Percentiles rank a stretch among this genome's conserved stretches.
These are phyloP conservation scores for Zingel zingel DNA, from an alignment of 2,113 vertebrate genomes.

Conservation along the genomic window DNA sequence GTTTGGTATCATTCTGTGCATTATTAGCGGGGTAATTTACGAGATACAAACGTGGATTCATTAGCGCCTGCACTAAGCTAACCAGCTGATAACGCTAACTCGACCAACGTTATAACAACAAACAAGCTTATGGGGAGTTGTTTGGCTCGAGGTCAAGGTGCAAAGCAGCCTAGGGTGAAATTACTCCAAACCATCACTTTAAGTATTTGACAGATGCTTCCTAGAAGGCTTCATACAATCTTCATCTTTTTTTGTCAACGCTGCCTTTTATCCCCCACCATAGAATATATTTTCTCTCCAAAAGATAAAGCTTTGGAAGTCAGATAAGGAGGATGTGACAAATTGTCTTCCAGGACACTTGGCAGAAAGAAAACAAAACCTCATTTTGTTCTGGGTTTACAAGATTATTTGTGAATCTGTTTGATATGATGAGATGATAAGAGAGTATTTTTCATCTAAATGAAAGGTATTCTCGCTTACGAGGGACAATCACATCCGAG, in stretches of 20 bases:
- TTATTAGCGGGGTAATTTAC: too few relatives aligned
- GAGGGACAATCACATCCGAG: neutral
- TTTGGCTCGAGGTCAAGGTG: too few relatives aligned
- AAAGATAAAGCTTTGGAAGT: slow-evolving; percentile 42
- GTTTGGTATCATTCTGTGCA: too few relatives aligned
- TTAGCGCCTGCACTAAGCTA: too few relatives aligned
- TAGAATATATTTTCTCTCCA: slow-evolving; percentile 31
- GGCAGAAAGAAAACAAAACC: slow-evolving; percentile 45
- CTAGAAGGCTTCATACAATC: slow-evolving; percentile 32
- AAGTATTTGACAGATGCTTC: slow-evolving; percentile 29
- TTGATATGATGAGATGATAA: slow-evolving; percentile 30
- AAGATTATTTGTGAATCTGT: slow-evolving; percentile 39
- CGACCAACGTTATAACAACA: too few relatives aligned
- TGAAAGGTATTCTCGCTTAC: neutral
- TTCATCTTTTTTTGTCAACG: neutral
- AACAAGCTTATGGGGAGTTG: too few relatives aligned
- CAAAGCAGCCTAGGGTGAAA: too few relatives aligned
- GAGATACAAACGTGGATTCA: too few relatives aligned
- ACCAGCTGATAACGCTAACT: too few relatives aligned
- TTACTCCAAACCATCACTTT: too few relatives aligned
- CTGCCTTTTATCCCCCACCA: slow-evolving; percentile 8
- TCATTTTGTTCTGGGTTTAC: slow-evolving; percentile 41
- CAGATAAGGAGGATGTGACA: slow-evolving; percentile 60
- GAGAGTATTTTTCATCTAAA: neutral
- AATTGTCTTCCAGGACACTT: slow-evolving; percentile 43